Base-by-base conservation (phyloP, 2,888 invertebrate genomes). In the Amiota mariae region DNA sequence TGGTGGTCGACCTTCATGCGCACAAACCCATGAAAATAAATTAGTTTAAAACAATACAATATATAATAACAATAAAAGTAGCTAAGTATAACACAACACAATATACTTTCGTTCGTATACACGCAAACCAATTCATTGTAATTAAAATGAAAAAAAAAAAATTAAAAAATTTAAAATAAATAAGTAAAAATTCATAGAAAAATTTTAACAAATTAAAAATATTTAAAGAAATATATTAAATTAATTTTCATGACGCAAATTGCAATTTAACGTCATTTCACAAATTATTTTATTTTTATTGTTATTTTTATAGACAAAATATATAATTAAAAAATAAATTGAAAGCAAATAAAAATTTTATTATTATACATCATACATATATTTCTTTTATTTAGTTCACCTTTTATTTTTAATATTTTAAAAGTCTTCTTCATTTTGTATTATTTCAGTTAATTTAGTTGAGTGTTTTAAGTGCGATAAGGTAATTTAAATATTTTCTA, bases 81-180 rank as follows among this genome's bases (percentile, higher is more conserved):
- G 61, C 18, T 73, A 73, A 63, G 63, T 64, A 73, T 77, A 74
- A 72, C 82, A 84, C 54, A 74, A 72, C 82, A 84, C 54, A 54
- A 54, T 54, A 54, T 54, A 15, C 15, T 13, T 11, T 12, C 11
- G 12, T 54, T 6, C 11, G 54, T 54, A 6, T 2, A 54, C 54
- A 54, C 54, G 13, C 13, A 54, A 54, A 15, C 13, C 9, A 13
- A 82, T 83, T 83, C 81, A 79, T 72, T 78, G 68, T 71, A 54
- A 68, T 51, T 61, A 73, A 75, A 76, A 75, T 76, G 77, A 72
- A 71, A 78, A 47, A 61, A 20, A 15, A 71, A 67, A 68, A 12
- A 1, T 48, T 13, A 49, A 48, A 24, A 24, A 66, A 12, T n/a
- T 6, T 13, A 46, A 66, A 67, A 18, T 68, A 49, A 61, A 63